Percentiles rank a stretch among this genome's conserved stretches.
Conservation (phyloP, 1,140 invertebrate species). For the Chlorops oryzae region DNA sequence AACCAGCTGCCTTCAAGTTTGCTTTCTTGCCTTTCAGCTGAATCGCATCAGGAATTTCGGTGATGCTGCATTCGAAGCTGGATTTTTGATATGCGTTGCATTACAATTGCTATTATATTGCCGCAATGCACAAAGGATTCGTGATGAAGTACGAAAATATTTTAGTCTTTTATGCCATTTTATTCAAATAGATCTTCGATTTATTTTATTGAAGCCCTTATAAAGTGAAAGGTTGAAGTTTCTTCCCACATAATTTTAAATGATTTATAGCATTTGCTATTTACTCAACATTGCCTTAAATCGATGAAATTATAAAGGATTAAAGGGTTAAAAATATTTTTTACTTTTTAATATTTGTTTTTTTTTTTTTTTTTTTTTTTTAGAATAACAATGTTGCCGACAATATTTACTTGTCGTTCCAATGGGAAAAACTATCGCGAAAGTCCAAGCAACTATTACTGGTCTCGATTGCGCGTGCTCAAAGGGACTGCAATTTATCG, state of each 20-base stretch:
- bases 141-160: conserved; percentile 16
- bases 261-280: too few relatives aligned
- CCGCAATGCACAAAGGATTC: conserved; percentile 21
- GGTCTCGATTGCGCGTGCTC: conserved; percentile 23
- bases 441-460: conserved; percentile 10
- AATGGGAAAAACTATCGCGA: conserved; percentile 16
- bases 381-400: too few relatives aligned
- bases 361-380: too few relatives aligned
- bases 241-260: too few relatives aligned
- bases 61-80: conserved; percentile 18
- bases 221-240: too few relatives aligned
- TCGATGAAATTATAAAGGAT: too few relatives aligned
- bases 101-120: conserved; percentile 24
- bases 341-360: too few relatives aligned
- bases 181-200: too few relatives aligned
- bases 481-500: conserved; percentile 14
- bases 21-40: conserved; percentile 24
- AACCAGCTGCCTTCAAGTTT: conserved; percentile 26
- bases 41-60: conserved; percentile 17
- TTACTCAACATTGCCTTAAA: too few relatives aligned
- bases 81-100: conserved; percentile 20
- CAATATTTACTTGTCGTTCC: background rate
- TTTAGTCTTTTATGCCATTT: background rate
- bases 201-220: too few relatives aligned
- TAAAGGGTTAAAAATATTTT: background rate